phyloP scores from a whole-genome alignment of 2,888 invertebrate genomes.

The Tridacna crocea region DNA sequence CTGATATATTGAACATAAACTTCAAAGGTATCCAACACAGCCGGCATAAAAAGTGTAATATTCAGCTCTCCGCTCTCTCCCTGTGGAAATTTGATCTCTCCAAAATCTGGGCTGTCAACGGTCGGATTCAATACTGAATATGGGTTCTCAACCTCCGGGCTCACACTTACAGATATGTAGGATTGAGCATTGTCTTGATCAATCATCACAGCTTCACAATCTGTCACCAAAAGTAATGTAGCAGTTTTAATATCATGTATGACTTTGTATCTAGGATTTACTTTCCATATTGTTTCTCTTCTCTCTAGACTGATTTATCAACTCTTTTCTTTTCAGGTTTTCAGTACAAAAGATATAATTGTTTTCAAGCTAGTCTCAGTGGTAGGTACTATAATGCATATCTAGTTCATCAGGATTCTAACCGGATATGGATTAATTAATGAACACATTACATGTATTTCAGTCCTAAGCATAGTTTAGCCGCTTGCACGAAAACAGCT shows the following conservation, averaged over 20 bases:
- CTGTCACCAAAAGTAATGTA: not conserved
- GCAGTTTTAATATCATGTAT: not conserved
- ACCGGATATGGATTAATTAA: too few relatives aligned
- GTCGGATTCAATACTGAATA: constrained; percentile 23
- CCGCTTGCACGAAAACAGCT: too few relatives aligned
- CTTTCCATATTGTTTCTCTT: too few relatives aligned
- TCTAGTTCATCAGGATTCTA: too few relatives aligned
- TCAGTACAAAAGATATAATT: too few relatives aligned
- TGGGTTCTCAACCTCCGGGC: constrained; percentile 20
- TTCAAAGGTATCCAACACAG: constrained; percentile 14
- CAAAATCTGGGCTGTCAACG: not conserved
- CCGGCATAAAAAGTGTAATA: constrained; percentile 10
- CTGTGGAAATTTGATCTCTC: constrained; percentile 13
- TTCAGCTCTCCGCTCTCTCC: constrained; percentile 21
- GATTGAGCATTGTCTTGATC: constrained; percentile 29
- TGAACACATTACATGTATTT: too few relatives aligned
- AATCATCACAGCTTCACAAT: constrained; percentile 23
- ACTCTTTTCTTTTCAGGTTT: too few relatives aligned
- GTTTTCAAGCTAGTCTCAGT: too few relatives aligned
- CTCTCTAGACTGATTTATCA: too few relatives aligned
- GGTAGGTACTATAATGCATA: too few relatives aligned
- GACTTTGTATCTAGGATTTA: not conserved
- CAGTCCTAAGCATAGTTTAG: too few relatives aligned
- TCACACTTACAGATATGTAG: constrained; percentile 1
- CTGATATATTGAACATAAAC: constrained; percentile 28